Conservation (phyloP, 1,140 invertebrate genomes). For the Hetaerina americana region DNA sequence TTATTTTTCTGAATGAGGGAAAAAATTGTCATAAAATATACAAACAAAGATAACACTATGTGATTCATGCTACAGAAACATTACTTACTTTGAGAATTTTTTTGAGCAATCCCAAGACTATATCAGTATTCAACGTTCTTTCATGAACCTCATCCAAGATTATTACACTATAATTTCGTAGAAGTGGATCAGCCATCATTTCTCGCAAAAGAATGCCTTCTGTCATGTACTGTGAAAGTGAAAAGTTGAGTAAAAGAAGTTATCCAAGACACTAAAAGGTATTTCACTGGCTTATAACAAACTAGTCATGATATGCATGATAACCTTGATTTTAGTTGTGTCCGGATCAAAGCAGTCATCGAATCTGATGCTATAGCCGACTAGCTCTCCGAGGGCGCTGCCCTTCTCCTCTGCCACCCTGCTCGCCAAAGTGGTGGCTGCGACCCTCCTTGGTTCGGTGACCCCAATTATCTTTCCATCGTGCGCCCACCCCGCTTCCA, state of each 20-base stretch:
- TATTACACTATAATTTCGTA: slow-evolving; percentile 78
- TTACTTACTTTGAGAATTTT: slow-evolving; percentile 71
- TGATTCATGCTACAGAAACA: slow-evolving; percentile 8
- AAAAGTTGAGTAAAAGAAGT: too few species aligned
- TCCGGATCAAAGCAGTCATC: slow-evolving; percentile 54
- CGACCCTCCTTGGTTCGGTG: slow-evolving; percentile 83
- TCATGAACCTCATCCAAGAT: slow-evolving; percentile 97
- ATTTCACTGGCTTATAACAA: too few species aligned
- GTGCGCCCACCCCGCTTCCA: slow-evolving; percentile 76
- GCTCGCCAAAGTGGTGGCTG: slow-evolving; percentile 75
- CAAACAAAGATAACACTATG: background rate
- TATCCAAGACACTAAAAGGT: too few species aligned
- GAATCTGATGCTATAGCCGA: slow-evolving; percentile 90
- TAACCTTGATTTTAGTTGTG: slow-evolving; percentile 74
- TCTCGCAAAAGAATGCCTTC: slow-evolving; percentile 89
- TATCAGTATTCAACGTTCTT: slow-evolving; percentile 81
- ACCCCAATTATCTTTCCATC: slow-evolving; percentile 64
- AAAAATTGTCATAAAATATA: background rate
- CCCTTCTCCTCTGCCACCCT: slow-evolving; percentile 85
- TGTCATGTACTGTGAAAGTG: slow-evolving; percentile 84
- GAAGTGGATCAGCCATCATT: slow-evolving; percentile 87
- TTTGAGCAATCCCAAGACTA: slow-evolving; percentile 85
- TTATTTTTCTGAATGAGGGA: slow-evolving; percentile 55
- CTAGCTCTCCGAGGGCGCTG: slow-evolving; percentile 58
- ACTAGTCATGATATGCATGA: slow-evolving; percentile 13